phyloP scores from a whole-genome alignment of 2,888 invertebrate species.

The Diplazon laetatorius region DNA sequence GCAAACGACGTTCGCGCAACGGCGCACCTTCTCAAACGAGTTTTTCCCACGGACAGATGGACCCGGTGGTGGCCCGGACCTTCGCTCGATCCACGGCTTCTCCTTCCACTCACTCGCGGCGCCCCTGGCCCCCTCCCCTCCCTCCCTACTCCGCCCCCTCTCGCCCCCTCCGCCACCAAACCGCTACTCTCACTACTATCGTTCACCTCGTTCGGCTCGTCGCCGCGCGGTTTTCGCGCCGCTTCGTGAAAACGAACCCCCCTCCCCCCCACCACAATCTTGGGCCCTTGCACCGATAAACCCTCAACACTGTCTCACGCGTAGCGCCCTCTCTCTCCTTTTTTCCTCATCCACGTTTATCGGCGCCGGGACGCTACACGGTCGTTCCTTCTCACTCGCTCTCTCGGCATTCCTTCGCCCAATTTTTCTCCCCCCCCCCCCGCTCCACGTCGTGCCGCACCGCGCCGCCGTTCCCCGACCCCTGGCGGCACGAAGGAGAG shows the following conservation, averaged over 20 bases:
- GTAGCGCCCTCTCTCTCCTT: slow-evolving; percentile 32
- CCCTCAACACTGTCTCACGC: slow-evolving; percentile 2
- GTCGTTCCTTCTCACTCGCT: slow-evolving; percentile 12
- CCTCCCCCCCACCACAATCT: too few species aligned
- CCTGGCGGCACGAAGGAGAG: too few species aligned
- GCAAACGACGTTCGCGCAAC: slow-evolving; percentile 76
- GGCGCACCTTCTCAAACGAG: slow-evolving; percentile 79
- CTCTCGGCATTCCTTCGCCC: slow-evolving; percentile 46
- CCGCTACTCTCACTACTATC: too few species aligned
- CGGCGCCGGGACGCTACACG: too few species aligned
- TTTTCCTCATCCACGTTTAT: too few species aligned
- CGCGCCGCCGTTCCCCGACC: too few species aligned
- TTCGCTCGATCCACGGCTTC: slow-evolving; percentile 59
- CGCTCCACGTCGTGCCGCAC: background rate
- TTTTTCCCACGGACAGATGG: slow-evolving; percentile 72
- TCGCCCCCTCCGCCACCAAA: slow-evolving; percentile 16
- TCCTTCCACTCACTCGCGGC: slow-evolving; percentile 61
- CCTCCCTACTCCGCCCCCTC: slow-evolving; percentile 49
- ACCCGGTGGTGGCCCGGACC: slow-evolving; percentile 64
- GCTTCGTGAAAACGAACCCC: too few species aligned
- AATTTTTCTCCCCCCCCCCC: background rate
- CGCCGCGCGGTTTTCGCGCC: slow-evolving; percentile 35
- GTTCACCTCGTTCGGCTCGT: slow-evolving; percentile 39
- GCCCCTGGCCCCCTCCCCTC: slow-evolving; percentile 47
- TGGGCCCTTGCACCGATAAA: slow-evolving; percentile 26